Evolutionary conservation across 2,113 vertebrate genomes (phyloP), one percentile per base, ranked within the genome.

Genomic region (Bolborhynchus lineola): DNA sequence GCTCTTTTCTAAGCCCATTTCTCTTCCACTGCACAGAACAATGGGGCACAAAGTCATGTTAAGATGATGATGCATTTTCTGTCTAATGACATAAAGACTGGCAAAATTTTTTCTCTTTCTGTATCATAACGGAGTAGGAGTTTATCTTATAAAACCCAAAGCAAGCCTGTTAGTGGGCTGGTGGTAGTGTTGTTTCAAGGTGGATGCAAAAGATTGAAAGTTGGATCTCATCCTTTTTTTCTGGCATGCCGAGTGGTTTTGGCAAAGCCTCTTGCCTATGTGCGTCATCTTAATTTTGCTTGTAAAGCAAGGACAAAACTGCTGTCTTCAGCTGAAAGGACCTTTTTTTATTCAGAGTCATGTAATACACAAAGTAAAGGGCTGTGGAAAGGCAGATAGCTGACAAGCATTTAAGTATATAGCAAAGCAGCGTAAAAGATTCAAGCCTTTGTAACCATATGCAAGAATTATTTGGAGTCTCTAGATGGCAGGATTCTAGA

Each of bases 401-500:
- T 78, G 77, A 53, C 39, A 70, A 83, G 29, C 41, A 47, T 33
- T 29, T 53, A 67, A 62, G 39, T 44, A 28, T 14, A 49, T 35
- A 72, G 65, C 49, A 50, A 90, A 90, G 62, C 59, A 50, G 79
- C 84, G 35, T 60, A 80, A 80, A 90, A 87, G 65, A 79, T 52
- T 41, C n/a, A 82, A 84, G 70, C 11, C 24, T 76, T 87, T 77
- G 25, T 86, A 92, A 67, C 80, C 33, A 55, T 94, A 80, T 77
- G 59, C 37, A 88, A 77, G 83, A 91, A 74, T 39, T 91, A 91
- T 67, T 82, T 85, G 82, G 85, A 93, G 82, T 92, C 79, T 90
- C 82, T 92, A 96, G 94, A 93, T 92, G 85, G 63, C 76, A 94
- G 49, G 50, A 92, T 90, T 90, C 85, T 88, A 94, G 93, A 86